These are phyloP conservation scores for Drosophila miranda DNA, from an alignment of 1,140 invertebrate species.

Conservation along the genomic window DNA sequence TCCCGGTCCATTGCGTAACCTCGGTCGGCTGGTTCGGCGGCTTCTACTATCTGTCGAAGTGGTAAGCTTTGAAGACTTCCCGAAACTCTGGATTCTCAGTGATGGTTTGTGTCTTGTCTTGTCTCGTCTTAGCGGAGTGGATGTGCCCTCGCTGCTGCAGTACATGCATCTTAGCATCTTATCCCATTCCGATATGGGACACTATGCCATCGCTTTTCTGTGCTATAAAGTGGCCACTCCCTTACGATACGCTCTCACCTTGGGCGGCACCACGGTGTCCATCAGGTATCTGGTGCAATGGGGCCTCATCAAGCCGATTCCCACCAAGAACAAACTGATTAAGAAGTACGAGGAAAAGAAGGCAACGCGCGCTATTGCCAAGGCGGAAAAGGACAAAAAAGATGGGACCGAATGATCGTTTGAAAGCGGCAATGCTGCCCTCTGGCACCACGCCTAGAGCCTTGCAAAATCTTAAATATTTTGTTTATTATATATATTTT, in stretches of 20 bases:
- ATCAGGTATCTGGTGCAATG: slow-evolving; percentile 86
- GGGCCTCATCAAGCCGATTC: slow-evolving; percentile 87
- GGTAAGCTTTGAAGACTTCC: slow-evolving; percentile 84
- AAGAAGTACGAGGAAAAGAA: slow-evolving; percentile 84
- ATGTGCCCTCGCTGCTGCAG: slow-evolving; percentile 91
- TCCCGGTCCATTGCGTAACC: slow-evolving; percentile 94
- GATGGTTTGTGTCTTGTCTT: background rate
- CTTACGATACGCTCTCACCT: slow-evolving; percentile 93
- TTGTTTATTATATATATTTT: slow-evolving; percentile 24
- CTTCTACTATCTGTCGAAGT: slow-evolving; percentile 94
- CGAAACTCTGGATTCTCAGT: background rate
- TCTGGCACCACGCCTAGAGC: slow-evolving; percentile 1
- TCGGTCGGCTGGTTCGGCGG: slow-evolving; percentile 92
- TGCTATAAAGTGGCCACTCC: slow-evolving; percentile 96
- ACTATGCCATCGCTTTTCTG: slow-evolving; percentile 93
- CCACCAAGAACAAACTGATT: slow-evolving; percentile 84
- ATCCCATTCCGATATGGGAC: slow-evolving; percentile 93
- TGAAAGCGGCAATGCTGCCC: background rate
- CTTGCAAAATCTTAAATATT: slow-evolving; percentile 14
- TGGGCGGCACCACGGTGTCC: slow-evolving; percentile 89
- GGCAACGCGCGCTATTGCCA: slow-evolving; percentile 72
- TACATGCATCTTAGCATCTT: slow-evolving; percentile 87
- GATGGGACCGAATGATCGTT: slow-evolving; percentile 66
- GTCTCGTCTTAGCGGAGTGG: slow-evolving; percentile 87
- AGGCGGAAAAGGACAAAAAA: slow-evolving; percentile 55